Evolutionary conservation across 2,797 vertebrate species (phyloP), one percentile per base, ranked within the genome.

Genomic region (Myripristis murdjan): DNA sequence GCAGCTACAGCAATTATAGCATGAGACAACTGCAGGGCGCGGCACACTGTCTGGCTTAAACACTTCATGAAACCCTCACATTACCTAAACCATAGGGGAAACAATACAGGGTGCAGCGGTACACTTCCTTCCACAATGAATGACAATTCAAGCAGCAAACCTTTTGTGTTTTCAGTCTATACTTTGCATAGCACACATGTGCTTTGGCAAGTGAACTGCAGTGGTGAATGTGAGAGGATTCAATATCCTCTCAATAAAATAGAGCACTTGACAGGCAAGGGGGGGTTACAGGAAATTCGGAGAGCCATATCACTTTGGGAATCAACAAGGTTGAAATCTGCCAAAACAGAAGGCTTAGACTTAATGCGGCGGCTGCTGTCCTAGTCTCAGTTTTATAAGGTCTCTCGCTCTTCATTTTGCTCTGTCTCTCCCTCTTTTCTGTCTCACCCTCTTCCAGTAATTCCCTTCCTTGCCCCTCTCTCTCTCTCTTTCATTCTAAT

Each of bases 1-100:
- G 86, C 80, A 83, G 87, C 84, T 79, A 85, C 78, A 80, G 81
- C 74, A 90, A 92, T 92, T 90, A 91, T 70, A 35, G 47, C 64
- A 69, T 80, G 81, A 85, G 87, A 85, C 16, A 20, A 70, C 74
- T 81, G 64, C 80, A 84, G 84, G 92, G 86, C 53, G 89, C 77
- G 83, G 77, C 74, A 81, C 57, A 35, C 76, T 75, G 73, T 82
- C 64, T 73, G 22, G 58, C 41, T 22, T 16, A 46, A 46, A 65
- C 74, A 69, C 73, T 83, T 33, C 62, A 53, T 37, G 67, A 84
- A 84, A 79, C 78, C 84, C 87, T 87, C 47, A 67, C 65, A 86
- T 82, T 87, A 83, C 70, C 22, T 47, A n/a, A 77, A 83, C 77
- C 70, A 79, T 74, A 77, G 70, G 63, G 49, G 73, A 69, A 68